Evolutionary conservation across 2,113 vertebrate genomes (phyloP), one percentile per base, ranked within the genome.

Genomic region (Vireo altiloquus): DNA sequence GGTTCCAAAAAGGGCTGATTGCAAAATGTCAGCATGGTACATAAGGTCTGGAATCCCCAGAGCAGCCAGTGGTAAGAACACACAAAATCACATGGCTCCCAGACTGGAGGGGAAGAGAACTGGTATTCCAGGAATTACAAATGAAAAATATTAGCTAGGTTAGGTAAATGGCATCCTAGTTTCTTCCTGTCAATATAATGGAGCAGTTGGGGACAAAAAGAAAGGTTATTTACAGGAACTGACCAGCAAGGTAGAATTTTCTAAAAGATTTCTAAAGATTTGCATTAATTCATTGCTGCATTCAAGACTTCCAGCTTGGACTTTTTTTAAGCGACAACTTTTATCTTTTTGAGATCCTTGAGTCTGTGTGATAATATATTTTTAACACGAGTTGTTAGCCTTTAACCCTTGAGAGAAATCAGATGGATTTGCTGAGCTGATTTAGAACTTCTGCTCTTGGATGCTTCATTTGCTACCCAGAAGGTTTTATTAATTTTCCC

Each of bases 381-480:
- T 93, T 76, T 89, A 80, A 82, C 15, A 42, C 4, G 11, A 66
- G 47, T 56, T 82, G 49, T 80, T 91, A 80, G 49, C 87, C 65
- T 89, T 96, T 95, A 92, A 83, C 94, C 56, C 92, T 86, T 87
- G n/a, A 89, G 47, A 84, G 49, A 94, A 92, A 80, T 93, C 46
- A 37, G 33, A 44, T 50, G 40, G 74, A 76, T 82, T 77, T 91
- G 89, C 81, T 87, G 65, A 87, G 20, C 54, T 95, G 57, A 74
- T 94, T 83, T 74, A 84, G 74, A 87, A 84, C 78, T 92, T 71
- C 33, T 4, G 6, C 40, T 94, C 93, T 63, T 47, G 28, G 53
- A 64, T 87, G 70, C 60, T 50, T 75, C 60, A 83, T 96, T 94
- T 96, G 49, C 49, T 74, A 49, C 61, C 17, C 52, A 61, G 60